Conservation (phyloP, 2,113 vertebrate species). For the Urocynchramus pylzowi region DNA sequence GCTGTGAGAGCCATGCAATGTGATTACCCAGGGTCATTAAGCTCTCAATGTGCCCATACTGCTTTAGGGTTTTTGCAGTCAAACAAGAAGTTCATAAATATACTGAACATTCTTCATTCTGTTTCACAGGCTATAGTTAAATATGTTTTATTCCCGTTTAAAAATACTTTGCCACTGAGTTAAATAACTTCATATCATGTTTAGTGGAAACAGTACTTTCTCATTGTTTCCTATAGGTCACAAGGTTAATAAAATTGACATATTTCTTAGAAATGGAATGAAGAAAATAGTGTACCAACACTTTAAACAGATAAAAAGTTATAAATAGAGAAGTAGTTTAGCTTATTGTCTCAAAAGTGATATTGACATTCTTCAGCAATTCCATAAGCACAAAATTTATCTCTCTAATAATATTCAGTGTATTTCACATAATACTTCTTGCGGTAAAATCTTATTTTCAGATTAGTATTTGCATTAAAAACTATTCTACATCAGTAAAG, state of each 20-base stretch:
- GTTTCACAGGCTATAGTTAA: background rate
- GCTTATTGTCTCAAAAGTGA: background rate
- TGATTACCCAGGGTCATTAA: background rate
- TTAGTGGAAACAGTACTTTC: background rate
- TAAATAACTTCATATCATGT: background rate
- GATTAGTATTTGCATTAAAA: background rate
- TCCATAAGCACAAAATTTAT: background rate
- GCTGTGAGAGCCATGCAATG: background rate
- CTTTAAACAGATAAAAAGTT: background rate
- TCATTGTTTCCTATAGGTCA: background rate
- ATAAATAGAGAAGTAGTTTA: background rate
- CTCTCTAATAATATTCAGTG: background rate
- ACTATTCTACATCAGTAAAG: background rate
- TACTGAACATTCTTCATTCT: background rate
- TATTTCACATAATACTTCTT: background rate
- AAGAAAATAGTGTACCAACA: background rate
- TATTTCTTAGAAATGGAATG: background rate
- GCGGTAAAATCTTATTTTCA: background rate
- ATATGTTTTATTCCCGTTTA: background rate
- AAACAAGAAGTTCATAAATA: background rate
- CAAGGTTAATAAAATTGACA: background rate
- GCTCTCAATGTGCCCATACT: background rate
- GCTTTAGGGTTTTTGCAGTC: background rate
- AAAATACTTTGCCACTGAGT: background rate
- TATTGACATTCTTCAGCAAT: background rate